Evolutionary conservation across 2,797 vertebrate genomes (phyloP), one percentile per base, ranked within the genome.

Genomic region (Alca torda): DNA sequence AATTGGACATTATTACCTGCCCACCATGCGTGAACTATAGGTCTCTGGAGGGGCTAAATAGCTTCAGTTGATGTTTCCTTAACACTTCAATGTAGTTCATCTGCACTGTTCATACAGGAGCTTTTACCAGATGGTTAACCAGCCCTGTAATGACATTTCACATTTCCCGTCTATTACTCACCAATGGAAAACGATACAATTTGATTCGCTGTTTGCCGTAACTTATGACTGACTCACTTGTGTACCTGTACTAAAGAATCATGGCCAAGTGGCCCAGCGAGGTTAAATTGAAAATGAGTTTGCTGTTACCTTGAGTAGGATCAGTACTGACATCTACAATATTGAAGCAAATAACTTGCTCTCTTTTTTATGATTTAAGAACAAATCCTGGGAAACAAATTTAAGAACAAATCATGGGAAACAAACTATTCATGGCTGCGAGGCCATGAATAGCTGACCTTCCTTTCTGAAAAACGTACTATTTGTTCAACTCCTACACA

Each of bases 1-100:
- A 98, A 98, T 93, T 97, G 97, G 82, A 96, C 96, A 96, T 97
- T 98, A 96, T 98, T 97, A 91, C 92, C 96, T 98, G 93, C 94
- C 97, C 93, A 89, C 97, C 97, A 97, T 97, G 97, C 95, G 19
- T 98, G 98, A 98, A 96, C 94, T 60, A 87, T 64, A 60, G 89
- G 50, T 96, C 97, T 98, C 98, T 50, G 80, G 98, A 97, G 98
- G 84, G 91, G 84, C 56, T 60, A 74, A 96, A 90, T 94, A 74
- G 94, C 92, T 95, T 93, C 96, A 93, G 93, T 94, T 95, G 89
- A 77, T 76, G 91, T 96, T 97, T 97, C 97, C 88, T 94, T 95
- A 93, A 93, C 96, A 96, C 94, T 97, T 97, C 91, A 96, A 69
- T 20, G 83, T 53, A 85, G 96, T 95, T 96, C 96, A 80, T 98